Conservation (phyloP, 2,888 invertebrate genomes). For the Phragmatobia fuliginosa region DNA sequence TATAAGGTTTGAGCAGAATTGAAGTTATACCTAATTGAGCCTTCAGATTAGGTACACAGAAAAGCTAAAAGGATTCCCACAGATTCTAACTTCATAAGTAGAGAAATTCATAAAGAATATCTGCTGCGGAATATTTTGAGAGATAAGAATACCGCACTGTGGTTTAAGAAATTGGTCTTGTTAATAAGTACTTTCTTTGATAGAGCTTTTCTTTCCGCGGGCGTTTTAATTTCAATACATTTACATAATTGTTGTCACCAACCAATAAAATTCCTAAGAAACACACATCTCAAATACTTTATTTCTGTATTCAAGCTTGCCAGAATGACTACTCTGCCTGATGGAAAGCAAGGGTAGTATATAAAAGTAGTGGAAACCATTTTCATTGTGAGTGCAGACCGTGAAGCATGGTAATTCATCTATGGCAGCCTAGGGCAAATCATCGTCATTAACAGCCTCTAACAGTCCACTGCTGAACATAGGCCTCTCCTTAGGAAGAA, state of each 20-base stretch:
- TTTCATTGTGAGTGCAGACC: too few species aligned
- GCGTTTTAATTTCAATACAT: background rate
- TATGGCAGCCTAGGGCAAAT: too few species aligned
- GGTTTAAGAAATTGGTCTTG: background rate
- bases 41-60: background rate
- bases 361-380: too few species aligned
- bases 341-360: too few species aligned
- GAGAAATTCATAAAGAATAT: background rate
- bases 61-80: background rate
- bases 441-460: too few species aligned
- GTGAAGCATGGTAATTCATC: too few species aligned
- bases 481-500: too few species aligned
- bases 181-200: background rate
- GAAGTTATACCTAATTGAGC: background rate
- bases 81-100: background rate
- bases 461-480: too few species aligned
- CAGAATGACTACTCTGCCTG: too few species aligned
- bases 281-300: background rate
- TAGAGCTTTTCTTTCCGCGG: background rate
- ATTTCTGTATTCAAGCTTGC: too few species aligned
- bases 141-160: background rate
- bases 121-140: background rate
- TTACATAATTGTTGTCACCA: too few species aligned
- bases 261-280: background rate
- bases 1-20: background rate